phyloP scores from a whole-genome alignment of 2,113 vertebrate genomes.

The Podiceps cristatus region DNA sequence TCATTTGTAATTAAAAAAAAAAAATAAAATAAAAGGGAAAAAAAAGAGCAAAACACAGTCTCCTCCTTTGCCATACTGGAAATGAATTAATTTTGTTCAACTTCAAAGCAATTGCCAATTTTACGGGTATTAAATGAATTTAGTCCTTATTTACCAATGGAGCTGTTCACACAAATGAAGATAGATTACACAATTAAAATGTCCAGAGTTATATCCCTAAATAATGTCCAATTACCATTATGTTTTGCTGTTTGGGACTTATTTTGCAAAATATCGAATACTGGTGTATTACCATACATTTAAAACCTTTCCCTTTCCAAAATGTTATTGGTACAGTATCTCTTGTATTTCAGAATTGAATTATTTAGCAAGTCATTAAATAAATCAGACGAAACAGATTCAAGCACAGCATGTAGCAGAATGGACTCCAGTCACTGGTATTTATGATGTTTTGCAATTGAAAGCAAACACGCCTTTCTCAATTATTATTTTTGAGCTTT shows the following conservation, averaged over 20 bases:
- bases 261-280: not conserved
- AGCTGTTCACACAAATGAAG: not conserved
- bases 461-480: not conserved
- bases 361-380: constrained; percentile 31
- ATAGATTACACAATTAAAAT: constrained; percentile 17
- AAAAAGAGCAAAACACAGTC: not conserved
- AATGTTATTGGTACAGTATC: not conserved
- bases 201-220: constrained; percentile 9
- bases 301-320: not conserved
- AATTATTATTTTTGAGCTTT: not conserved
- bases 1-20: not conserved
- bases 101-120: constrained; percentile 18
- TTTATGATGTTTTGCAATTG: not conserved
- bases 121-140: constrained; percentile 39
- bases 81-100: constrained; percentile 38
- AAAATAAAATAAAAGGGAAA: too few species aligned
- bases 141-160: constrained; percentile 15
- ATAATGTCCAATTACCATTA: constrained; percentile 8
- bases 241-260: not conserved
- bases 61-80: not conserved
- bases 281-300: not conserved
- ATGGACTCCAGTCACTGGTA: not conserved
- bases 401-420: not conserved
- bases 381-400: constrained; percentile 20
- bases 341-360: not conserved